Evolutionary conservation across 2,113 vertebrate species (phyloP), one percentile per base, ranked within the genome.

Genomic region (Gambusia affinis): DNA sequence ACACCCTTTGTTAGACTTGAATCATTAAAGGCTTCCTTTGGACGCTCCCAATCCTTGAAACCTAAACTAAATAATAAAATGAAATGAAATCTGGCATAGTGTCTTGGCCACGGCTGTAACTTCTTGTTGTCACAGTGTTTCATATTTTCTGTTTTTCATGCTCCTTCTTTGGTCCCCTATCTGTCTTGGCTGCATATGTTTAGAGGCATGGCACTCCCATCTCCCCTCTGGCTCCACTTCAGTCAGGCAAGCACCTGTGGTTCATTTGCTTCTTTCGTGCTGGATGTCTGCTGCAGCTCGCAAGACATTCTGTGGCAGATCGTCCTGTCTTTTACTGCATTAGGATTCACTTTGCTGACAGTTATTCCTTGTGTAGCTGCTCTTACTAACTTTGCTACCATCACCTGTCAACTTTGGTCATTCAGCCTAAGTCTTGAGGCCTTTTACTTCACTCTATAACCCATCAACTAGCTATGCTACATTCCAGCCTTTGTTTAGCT

Each of bases 341-440:
- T 28, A 64, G 67, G 17, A 1, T 29, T 73, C 35, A 69, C 65
- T 37, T 39, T 33, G 67, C 35, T 29, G 61, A 57, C 14, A 65
- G 60, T 68, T 67, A 30, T 37, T 67, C 44, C 33, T 57, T 57
- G 22, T 28, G 65, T 73, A 73, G 54, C 64, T 2, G 31, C 60
- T 54, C 60, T 62, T 72, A 12, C 64, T 67, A 61, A 60, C 70
- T 73, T 72, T 57, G 31, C 61, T 79, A 42, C 35, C 19, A 29
- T 68, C 70, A 64, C 60, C 77, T 73, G 65, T 73, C 77, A 68
- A 35, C 30, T 14, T 35, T 12, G 62, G 71, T 64, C 71, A 64
- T 47, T 64, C 42, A 51, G 8, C 24, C 61, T 10, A 54, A 54
- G 29, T 64, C 71, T 73, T 22, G 14, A 57, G 47, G 42, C 61